These are phyloP conservation scores for Protobothrops mucrosquamatus DNA, from an alignment of 2,113 vertebrate species.

Conservation along the genomic window DNA sequence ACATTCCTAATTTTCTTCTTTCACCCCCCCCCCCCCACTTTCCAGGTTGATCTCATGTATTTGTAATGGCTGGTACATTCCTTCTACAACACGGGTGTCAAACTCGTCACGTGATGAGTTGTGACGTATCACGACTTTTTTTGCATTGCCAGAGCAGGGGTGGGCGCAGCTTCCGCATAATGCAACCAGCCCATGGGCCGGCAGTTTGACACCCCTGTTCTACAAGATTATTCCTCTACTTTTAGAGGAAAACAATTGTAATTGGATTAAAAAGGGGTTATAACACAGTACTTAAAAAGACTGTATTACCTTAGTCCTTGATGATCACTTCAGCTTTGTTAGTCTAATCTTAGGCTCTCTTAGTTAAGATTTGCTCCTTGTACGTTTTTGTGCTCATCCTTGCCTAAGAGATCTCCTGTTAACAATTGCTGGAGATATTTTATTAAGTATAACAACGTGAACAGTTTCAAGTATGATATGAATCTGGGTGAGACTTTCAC, in stretches of 20 bases:
- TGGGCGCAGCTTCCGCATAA: too few relatives aligned
- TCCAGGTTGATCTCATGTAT: too few relatives aligned
- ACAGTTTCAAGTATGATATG: background rate
- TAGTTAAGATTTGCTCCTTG: background rate
- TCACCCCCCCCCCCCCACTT: too few relatives aligned
- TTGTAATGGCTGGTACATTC: background rate
- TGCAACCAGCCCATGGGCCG: too few relatives aligned
- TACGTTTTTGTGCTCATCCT: background rate
- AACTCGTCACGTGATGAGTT: too few relatives aligned
- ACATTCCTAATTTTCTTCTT: too few relatives aligned
- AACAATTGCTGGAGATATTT: background rate
- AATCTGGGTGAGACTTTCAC: background rate
- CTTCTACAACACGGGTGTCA: background rate
- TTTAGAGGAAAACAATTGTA: background rate
- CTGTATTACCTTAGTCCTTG: background rate
- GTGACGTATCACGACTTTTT: too few relatives aligned
- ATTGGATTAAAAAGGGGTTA: background rate
- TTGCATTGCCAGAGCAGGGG: too few relatives aligned
- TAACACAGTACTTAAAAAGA: background rate
- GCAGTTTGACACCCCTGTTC: background rate
- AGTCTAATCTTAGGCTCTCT: background rate
- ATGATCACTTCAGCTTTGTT: background rate
- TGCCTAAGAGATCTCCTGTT: background rate
- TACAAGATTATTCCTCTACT: background rate
- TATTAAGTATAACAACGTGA: background rate